Evolutionary conservation across 2,113 vertebrate genomes (phyloP).

Genomic region (Gallinago media): DNA sequence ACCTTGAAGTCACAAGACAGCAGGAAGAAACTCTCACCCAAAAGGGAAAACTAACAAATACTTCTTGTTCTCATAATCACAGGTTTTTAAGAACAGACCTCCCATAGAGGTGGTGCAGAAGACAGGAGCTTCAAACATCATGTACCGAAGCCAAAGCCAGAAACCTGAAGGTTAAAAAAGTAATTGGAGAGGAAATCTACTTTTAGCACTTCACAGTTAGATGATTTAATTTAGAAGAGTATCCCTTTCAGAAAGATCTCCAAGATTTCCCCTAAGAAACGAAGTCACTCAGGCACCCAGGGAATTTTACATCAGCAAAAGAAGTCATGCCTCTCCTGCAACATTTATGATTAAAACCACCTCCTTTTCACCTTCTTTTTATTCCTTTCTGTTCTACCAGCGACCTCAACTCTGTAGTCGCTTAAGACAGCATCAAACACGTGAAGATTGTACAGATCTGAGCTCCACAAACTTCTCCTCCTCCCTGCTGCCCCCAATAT

Average conservation of each 20-base stretch:
- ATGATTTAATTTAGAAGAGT: not conserved
- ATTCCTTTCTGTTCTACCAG: not conserved
- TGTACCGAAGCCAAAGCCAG: not conserved
- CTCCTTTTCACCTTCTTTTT: not conserved
- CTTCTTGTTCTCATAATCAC: not conserved
- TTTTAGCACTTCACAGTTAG: not conserved
- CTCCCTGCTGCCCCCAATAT: not conserved
- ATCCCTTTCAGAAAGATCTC: not conserved
- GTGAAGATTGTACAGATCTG: not conserved
- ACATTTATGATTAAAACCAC: not conserved
- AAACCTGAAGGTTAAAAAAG: not conserved
- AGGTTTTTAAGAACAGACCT: not conserved
- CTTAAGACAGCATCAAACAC: not conserved
- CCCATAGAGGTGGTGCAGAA: not conserved
- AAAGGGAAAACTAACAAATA: not conserved
- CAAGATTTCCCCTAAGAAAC: not conserved
- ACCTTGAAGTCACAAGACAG: not conserved
- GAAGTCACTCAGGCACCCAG: not conserved
- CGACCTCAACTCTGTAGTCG: not conserved
- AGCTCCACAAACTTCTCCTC: not conserved
- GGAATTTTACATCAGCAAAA: not conserved
- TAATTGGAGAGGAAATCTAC: not conserved
- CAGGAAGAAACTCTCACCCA: not conserved
- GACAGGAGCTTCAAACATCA: not conserved
- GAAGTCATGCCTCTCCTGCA: not conserved